phyloP scores from a whole-genome alignment of 35 echinoderm and acorn worm species.

The Apostichopus parvimensis region DNA sequence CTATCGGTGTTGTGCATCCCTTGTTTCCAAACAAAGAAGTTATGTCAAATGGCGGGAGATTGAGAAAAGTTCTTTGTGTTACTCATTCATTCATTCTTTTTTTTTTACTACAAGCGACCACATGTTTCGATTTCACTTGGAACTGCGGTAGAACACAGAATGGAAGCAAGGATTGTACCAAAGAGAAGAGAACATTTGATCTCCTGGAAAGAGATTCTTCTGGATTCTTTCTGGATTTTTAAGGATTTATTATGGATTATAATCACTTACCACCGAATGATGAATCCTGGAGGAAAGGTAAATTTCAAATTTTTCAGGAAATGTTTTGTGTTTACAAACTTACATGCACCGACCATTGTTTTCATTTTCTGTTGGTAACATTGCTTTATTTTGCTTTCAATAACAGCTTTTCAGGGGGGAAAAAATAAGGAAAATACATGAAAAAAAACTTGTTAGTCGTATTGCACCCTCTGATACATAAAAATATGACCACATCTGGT shows the following conservation, averaged over 20 bases:
- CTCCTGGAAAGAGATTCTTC: background rate
- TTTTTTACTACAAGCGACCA: slow-evolving; percentile 50
- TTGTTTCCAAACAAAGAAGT: slow-evolving; percentile 60
- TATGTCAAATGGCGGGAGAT: slow-evolving; percentile 60
- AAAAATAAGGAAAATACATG: too few species aligned
- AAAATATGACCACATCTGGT: too few species aligned
- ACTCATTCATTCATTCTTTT: slow-evolving; percentile 39
- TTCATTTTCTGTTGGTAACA: background rate
- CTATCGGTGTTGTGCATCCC: slow-evolving; percentile 36
- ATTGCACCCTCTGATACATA: too few species aligned
- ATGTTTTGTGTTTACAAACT: slow-evolving; percentile 14
- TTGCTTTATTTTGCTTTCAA: background rate
- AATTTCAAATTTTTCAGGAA: background rate
- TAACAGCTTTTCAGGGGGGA: too few species aligned
- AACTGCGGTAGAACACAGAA: background rate
- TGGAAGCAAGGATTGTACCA: background rate
- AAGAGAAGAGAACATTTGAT: background rate
- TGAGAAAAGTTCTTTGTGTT: slow-evolving; percentile 59
- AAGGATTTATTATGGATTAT: slow-evolving; percentile 44
- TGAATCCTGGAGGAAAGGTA: background rate
- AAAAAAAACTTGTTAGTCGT: too few species aligned
- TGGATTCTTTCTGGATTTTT: slow-evolving; percentile 6
- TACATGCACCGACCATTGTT: background rate
- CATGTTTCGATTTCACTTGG: slow-evolving; percentile 37
- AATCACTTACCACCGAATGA: slow-evolving; percentile 3